These are phyloP conservation scores for Hypotaenidia okinawae DNA, from an alignment of 2,797 vertebrate genomes.

Conservation along the genomic window DNA sequence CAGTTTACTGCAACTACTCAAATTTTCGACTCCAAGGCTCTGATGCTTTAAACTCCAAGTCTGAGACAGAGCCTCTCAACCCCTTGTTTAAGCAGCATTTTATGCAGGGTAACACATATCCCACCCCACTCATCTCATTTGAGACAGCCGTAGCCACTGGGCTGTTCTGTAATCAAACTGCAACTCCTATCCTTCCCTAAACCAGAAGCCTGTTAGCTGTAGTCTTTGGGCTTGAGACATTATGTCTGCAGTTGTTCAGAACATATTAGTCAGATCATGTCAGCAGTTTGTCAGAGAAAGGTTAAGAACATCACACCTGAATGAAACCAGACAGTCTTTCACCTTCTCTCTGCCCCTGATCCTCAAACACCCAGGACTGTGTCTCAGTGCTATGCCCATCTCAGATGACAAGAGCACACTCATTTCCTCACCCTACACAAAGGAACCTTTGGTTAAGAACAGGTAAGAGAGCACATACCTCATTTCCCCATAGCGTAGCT, in stretches of 20 bases:
- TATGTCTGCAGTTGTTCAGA: slow-evolving; percentile 58
- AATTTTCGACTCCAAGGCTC: neutral
- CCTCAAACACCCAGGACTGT: neutral
- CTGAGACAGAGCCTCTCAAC: neutral
- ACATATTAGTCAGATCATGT: slow-evolving; percentile 62
- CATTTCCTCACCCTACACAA: neutral
- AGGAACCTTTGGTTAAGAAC: neutral
- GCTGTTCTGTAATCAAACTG: slow-evolving; percentile 6
- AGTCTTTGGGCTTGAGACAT: slow-evolving; percentile 8
- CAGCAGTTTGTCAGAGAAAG: slow-evolving; percentile 64
- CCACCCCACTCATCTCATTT: neutral
- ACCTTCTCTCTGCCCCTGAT: slow-evolving; percentile 16
- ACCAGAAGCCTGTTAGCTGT: neutral
- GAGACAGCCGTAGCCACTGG: neutral
- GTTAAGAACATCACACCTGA: slow-evolving; percentile 63
- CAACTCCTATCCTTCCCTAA: neutral
- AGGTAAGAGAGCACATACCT: slow-evolving; percentile 81
- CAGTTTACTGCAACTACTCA: neutral
- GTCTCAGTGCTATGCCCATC: slow-evolving; percentile 6
- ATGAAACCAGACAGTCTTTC: slow-evolving; percentile 60
- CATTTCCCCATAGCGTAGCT: slow-evolving; percentile 92
- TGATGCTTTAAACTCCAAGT: neutral
- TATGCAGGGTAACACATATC: neutral
- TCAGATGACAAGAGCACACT: neutral
- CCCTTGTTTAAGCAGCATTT: neutral